Conservation (phyloP, 92 coral and sea anemone species). For the Zoanthus gigantus region DNA sequence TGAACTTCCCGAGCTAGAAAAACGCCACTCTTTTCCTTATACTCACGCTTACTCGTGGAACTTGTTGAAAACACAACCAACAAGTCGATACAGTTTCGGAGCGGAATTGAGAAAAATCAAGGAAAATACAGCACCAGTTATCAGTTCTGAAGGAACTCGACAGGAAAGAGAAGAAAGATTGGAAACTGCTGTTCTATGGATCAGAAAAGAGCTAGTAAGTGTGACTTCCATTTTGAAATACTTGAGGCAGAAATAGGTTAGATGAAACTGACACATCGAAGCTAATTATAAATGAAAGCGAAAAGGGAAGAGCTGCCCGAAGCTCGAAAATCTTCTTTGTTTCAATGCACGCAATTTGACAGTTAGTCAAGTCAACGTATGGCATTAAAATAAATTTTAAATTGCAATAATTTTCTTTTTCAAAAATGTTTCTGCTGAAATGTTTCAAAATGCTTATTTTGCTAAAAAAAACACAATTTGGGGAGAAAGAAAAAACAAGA, state of each 20-base stretch:
- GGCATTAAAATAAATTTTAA: background rate
- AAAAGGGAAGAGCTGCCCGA: background rate
- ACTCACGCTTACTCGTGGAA: conserved; percentile 82
- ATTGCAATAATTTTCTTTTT: background rate
- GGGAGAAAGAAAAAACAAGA: background rate
- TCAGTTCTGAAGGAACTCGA: conserved; percentile 84
- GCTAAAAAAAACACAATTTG: background rate
- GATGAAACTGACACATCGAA: background rate
- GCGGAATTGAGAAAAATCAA: conserved; percentile 43
- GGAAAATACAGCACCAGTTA: conserved; percentile 68
- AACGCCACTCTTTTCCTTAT: conserved; percentile 86
- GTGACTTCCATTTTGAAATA: background rate
- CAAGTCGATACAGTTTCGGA: conserved; percentile 30
- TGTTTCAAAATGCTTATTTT: background rate
- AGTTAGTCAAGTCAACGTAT: background rate
- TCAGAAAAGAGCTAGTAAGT: conserved; percentile 93
- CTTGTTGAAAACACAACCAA: conserved; percentile 49
- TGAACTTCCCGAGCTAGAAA: conserved; percentile 48
- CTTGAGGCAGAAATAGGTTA: background rate
- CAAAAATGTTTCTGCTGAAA: background rate
- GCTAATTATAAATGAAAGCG: background rate
- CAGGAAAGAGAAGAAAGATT: conserved; percentile 86
- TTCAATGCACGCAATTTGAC: background rate
- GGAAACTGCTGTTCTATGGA: conserved; percentile 90
- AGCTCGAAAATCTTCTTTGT: background rate